phyloP scores from a whole-genome alignment of 2,113 vertebrate genomes.

The Nerophis lumbriciformis region DNA sequence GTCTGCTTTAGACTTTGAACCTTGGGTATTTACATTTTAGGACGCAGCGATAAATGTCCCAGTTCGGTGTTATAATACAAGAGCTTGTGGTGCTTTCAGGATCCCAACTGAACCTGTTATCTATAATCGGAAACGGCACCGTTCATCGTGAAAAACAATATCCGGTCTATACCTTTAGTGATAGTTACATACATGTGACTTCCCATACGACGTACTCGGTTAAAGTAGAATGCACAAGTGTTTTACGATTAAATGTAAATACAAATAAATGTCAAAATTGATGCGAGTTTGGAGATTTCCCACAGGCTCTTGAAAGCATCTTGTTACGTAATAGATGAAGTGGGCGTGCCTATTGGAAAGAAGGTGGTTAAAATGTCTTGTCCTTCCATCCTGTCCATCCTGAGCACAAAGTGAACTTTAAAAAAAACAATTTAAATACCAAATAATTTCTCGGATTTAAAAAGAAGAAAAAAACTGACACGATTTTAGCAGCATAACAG shows the following conservation, averaged over 20 bases:
- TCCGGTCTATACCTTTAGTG: background rate
- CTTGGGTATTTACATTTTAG: background rate
- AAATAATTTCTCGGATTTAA: background rate
- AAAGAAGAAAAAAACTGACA: background rate
- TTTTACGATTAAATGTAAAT: no score
- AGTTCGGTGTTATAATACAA: background rate
- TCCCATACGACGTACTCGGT: no score
- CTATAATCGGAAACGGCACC: background rate
- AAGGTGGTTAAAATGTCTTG: background rate
- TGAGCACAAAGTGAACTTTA: slow-evolving; percentile 1
- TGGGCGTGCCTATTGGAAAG: slow-evolving; percentile 1
- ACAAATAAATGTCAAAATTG: background rate
- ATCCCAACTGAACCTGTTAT: background rate
- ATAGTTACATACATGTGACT: no score
- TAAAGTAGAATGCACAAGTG: no score
- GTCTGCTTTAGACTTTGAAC: no score
- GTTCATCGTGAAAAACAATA: no score
- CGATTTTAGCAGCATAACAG: background rate
- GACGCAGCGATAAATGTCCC: background rate
- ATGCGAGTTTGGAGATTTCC: background rate
- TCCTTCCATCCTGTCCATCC: no score
- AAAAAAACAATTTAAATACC: background rate
- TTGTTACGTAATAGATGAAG: slow-evolving; percentile 3
- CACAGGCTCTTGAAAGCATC: slow-evolving; percentile 1
- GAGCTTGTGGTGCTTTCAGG: background rate